Conservation (phyloP, 2,888 invertebrate species). For the Drosophila pegasa region DNA sequence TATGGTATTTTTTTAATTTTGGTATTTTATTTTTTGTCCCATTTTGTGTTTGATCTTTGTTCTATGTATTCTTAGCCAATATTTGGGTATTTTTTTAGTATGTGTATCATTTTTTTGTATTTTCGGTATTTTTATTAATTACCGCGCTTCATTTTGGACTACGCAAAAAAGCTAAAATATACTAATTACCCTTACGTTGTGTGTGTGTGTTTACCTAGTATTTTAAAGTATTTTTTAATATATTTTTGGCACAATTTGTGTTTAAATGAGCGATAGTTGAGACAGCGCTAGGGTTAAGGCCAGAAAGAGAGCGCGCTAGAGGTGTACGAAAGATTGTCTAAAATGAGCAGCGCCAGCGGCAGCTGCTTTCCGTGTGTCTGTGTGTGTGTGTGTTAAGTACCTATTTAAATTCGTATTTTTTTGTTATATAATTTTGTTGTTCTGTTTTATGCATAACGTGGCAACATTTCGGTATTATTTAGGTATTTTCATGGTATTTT, state of each 20-base stretch:
- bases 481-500: conserved; percentile 11
- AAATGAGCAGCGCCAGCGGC: conserved; percentile 15
- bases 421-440: conserved; percentile 15
- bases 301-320: conserved; percentile 28
- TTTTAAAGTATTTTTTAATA: neutral
- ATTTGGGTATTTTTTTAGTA: conserved; percentile 7
- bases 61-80: neutral
- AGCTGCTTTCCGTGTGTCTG: conserved; percentile 13
- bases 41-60: neutral
- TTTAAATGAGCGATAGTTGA: conserved; percentile 37
- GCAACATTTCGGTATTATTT: conserved; percentile 4
- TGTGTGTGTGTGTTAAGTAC: conserved; percentile 53
- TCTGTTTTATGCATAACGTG: conserved; percentile 2
- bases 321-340: conserved; percentile 34
- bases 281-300: conserved; percentile 24
- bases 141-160: conserved; percentile 8
- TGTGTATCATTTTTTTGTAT: conserved; percentile 1
- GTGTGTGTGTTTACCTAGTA: conserved; percentile 5
- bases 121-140: conserved; percentile 5
- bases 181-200: conserved; percentile 52
- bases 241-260: conserved; percentile 42
- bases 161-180: conserved; percentile 46
- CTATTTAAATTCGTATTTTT: conserved; percentile 74
- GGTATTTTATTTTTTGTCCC: conserved; percentile 2
- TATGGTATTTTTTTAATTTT: neutral